Evolutionary conservation across 2,888 invertebrate species (phyloP).

Genomic region (Eretmocerus hayati): DNA sequence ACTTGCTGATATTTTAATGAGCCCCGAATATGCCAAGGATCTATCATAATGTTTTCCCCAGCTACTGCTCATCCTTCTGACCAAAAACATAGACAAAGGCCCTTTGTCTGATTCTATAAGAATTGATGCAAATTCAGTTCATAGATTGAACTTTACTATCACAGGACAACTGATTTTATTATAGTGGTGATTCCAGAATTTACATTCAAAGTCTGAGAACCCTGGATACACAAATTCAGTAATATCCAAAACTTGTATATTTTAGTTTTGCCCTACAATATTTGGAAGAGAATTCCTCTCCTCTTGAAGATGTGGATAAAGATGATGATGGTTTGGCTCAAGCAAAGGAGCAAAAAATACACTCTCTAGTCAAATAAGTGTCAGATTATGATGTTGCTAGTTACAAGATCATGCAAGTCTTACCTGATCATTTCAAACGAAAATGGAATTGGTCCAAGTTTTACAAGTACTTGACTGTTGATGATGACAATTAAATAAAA

Average conservation of each 20-base stretch:
- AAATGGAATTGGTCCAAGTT: constrained; percentile 76
- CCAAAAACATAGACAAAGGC: no score
- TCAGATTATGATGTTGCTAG: constrained; percentile 58
- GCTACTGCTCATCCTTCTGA: no score
- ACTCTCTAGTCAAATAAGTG: constrained; percentile 34
- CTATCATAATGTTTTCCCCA: no score
- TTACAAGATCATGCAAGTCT: constrained; percentile 55
- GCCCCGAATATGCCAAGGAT: no score
- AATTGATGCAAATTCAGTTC: constrained; percentile 44
- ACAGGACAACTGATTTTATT: constrained; percentile 55
- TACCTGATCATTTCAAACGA: constrained; percentile 58
- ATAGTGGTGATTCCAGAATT: no score
- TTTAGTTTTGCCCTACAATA: constrained; percentile 66
- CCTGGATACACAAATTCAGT: no score
- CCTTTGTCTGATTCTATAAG: no score
- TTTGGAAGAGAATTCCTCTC: constrained; percentile 61
- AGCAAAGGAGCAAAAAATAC: constrained; percentile 31
- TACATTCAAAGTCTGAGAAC: no score
- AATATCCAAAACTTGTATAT: no score
- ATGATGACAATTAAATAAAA: constrained; percentile 51
- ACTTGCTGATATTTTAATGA: no score
- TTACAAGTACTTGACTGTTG: constrained; percentile 52
- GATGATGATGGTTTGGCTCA: constrained; percentile 22
- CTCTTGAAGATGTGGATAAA: constrained; percentile 46
- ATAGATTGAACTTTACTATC: constrained; percentile 56